phyloP scores from a whole-genome alignment of 2,797 vertebrate genomes.

The Epinephelus malabaricus region DNA sequence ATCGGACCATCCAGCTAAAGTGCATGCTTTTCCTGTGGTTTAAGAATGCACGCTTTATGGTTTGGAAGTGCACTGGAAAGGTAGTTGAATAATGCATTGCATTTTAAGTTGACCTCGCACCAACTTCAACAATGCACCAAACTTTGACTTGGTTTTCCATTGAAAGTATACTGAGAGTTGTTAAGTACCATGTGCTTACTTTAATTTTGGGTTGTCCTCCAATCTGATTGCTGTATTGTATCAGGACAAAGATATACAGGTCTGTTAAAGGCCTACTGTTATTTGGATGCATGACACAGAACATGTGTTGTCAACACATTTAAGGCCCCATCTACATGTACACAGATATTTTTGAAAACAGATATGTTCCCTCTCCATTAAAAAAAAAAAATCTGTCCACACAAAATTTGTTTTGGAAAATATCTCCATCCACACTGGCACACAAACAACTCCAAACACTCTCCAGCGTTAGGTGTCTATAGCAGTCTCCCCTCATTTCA shows the following conservation, averaged over 20 bases:
- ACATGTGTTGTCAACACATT: constrained; percentile 26
- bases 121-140: constrained; percentile 64
- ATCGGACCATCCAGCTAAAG: constrained; percentile 58
- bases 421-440: no score
- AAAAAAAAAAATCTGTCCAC: no score
- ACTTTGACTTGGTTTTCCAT: constrained; percentile 29
- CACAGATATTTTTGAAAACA: no score
- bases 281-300: constrained; percentile 19
- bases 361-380: no score
- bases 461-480: no score
- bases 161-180: constrained; percentile 34
- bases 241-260: constrained; percentile 1
- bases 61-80: constrained; percentile 67
- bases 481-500: no score
- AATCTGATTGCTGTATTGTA: constrained; percentile 17
- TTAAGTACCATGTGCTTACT: constrained; percentile 6
- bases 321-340: not conserved
- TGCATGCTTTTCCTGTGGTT: constrained; percentile 66
- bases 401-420: no score
- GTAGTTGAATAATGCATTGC: constrained; percentile 73
- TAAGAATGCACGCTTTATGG: constrained; percentile 68
- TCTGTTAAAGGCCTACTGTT: constrained; percentile 10
- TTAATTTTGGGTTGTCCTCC: constrained; percentile 29
- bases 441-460: no score
- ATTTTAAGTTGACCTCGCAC: constrained; percentile 63